phyloP scores from a whole-genome alignment of 2,888 invertebrate species.

The Zhuqinia jingwanae region DNA sequence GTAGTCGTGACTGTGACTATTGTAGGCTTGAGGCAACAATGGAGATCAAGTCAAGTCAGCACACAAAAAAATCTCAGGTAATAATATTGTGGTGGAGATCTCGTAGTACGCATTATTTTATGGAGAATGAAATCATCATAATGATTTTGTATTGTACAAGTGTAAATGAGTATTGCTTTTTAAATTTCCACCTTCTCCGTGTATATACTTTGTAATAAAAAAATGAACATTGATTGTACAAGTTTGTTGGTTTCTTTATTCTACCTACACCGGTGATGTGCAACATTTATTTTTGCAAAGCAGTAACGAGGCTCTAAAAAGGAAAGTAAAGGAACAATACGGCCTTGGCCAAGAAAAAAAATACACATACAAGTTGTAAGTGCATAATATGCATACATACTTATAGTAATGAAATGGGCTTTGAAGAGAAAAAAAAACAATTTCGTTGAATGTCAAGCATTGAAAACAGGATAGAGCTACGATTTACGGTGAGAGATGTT shows the following conservation, averaged over 20 bases:
- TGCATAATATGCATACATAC: too few species aligned
- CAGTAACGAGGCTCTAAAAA: slow-evolving; percentile 63
- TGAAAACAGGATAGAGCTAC: too few species aligned
- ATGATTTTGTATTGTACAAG: neutral
- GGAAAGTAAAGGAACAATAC: slow-evolving; percentile 59
- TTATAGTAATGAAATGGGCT: too few species aligned
- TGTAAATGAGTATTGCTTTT: neutral
- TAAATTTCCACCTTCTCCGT: neutral
- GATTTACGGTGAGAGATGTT: too few species aligned
- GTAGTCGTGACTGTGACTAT: slow-evolving; percentile 58
- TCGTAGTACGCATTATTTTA: neutral
- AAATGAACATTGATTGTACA: slow-evolving; percentile 3
- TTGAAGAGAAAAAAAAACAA: too few species aligned
- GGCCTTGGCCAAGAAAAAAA: too few species aligned
- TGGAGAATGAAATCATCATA: slow-evolving; percentile 35
- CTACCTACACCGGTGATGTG: neutral
- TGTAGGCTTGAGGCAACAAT: slow-evolving; percentile 42
- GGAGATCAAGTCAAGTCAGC: slow-evolving; percentile 18
- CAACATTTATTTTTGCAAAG: neutral
- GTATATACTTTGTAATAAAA: neutral
- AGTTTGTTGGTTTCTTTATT: neutral
- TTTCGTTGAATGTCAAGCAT: too few species aligned
- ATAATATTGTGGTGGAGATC: neutral
- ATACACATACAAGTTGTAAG: too few species aligned
- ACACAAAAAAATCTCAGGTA: too few species aligned